Base-by-base conservation (phyloP, 2,888 invertebrate genomes). In the Eumacrocentrus americanus region DNA sequence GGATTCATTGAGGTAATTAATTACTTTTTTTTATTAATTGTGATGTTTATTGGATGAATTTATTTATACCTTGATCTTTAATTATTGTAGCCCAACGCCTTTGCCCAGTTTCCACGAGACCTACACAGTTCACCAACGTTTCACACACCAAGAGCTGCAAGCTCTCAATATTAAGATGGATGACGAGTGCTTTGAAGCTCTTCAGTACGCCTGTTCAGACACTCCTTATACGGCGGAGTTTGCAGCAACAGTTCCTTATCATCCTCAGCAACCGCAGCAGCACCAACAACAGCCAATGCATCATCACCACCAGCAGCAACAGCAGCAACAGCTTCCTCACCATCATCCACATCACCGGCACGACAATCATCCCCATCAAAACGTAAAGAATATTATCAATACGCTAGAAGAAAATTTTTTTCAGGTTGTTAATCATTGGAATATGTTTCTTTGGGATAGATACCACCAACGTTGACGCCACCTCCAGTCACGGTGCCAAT, bases 61-160 rank as follows among this genome's bases (percentile, higher is more conserved):
- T n/a, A n/a, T n/a, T n/a, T n/a, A n/a, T n/a, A n/a, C n/a, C n/a
- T n/a, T n/a, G n/a, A n/a, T n/a, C n/a, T n/a, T n/a, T n/a, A n/a
- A 37, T 12, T 37, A 4, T 55, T 51, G 38, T 68, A 79, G 87
- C 70, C 87, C 88, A 46, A 87, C 90, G 47, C 85, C 85, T 47
- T 82, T 93, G 74, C 93, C 93, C 65, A 92, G 92, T 82, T 93
- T 93, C 83, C 91, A 94, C 83, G 94, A 94, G 83, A 94, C 92
- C 23, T 92, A 92, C 81, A 91, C 91, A 60, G 87, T 91, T 50
- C 67, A 67, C 37, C 88, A 90, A 65, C 90, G 90, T 76, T 81
- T 77, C 73, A 86, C 87, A 62, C 86, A 84, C 71, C 86, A 85
- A 77, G 87, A 86, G 79, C 84, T 88, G 78, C 83, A 84, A 40